Conservation (phyloP, 2,888 invertebrate species). For the Sesamia inferens region DNA sequence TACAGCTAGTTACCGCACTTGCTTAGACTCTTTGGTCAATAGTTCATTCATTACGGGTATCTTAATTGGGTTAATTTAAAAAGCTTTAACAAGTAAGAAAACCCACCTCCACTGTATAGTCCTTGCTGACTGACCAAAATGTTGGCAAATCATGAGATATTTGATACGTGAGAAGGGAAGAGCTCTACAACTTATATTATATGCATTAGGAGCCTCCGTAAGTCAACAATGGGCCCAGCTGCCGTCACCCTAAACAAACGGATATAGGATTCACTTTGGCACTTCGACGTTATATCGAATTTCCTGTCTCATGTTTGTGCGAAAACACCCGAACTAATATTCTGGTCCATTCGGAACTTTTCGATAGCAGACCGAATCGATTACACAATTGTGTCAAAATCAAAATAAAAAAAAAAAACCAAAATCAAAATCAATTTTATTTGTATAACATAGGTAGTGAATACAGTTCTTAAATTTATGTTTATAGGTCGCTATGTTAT, state of each 20-base stretch:
- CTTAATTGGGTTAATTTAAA: not conserved
- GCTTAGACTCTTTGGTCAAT: not conserved
- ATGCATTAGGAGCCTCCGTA: conserved; percentile 33
- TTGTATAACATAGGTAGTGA: too few species aligned
- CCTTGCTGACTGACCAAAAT: not conserved
- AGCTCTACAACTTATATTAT: conserved; percentile 17
- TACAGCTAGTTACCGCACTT: not conserved
- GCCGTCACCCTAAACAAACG: conserved; percentile 59
- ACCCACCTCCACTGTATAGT: not conserved
- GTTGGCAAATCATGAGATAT: not conserved
- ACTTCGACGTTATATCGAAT: conserved; percentile 56
- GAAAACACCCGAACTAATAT: conserved; percentile 36
- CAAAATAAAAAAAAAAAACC: too few species aligned
- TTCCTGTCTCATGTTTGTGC: conserved; percentile 36
- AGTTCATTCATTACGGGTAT: not conserved
- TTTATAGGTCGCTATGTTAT: too few species aligned
- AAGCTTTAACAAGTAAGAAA: not conserved
- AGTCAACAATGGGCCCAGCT: conserved; percentile 47
- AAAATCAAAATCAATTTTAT: too few species aligned
- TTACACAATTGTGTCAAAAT: conserved; percentile 19
- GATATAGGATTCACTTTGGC: conserved; percentile 51
- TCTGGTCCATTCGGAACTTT: conserved; percentile 1
- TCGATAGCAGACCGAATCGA: conserved; percentile 21
- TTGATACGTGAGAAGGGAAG: not conserved
- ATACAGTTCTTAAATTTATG: too few species aligned